Evolutionary conservation across 2,113 vertebrate species (phyloP).

Genomic region (Crocuta crocuta): DNA sequence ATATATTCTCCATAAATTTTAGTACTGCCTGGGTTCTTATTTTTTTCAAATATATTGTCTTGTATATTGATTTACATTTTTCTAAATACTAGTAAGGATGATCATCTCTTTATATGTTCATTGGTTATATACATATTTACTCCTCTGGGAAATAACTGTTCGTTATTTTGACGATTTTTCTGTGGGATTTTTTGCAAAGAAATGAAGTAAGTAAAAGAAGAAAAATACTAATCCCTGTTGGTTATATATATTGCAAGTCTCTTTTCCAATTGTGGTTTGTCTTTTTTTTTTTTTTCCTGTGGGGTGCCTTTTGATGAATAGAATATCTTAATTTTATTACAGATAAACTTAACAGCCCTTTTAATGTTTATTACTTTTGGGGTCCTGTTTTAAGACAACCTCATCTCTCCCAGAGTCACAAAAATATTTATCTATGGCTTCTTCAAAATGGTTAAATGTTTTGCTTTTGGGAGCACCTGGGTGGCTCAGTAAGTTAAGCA

Average conservation of each 20-base stretch:
- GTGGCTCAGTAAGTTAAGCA: too few relatives aligned
- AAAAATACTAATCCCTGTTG: neutral
- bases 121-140: neutral
- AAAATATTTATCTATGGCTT: slow-evolving; percentile 3
- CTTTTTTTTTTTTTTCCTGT: slow-evolving; percentile 23
- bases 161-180: neutral
- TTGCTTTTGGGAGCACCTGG: neutral
- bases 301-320: neutral
- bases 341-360: neutral
- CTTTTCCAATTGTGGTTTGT: neutral
- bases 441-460: neutral
- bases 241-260: neutral
- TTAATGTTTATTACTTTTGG: neutral
- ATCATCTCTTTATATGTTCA: neutral
- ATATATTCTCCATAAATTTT: neutral
- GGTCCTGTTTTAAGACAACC: neutral
- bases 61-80: neutral
- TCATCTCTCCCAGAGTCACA: neutral
- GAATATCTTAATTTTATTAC: neutral
- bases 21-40: neutral
- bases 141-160: neutral
- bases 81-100: neutral
- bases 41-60: neutral
- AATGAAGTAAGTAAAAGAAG: neutral
- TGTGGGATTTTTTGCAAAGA: neutral